Base-by-base conservation (phyloP, 2,113 vertebrate species). In the Chiloscyllium plagiosum region DNA sequence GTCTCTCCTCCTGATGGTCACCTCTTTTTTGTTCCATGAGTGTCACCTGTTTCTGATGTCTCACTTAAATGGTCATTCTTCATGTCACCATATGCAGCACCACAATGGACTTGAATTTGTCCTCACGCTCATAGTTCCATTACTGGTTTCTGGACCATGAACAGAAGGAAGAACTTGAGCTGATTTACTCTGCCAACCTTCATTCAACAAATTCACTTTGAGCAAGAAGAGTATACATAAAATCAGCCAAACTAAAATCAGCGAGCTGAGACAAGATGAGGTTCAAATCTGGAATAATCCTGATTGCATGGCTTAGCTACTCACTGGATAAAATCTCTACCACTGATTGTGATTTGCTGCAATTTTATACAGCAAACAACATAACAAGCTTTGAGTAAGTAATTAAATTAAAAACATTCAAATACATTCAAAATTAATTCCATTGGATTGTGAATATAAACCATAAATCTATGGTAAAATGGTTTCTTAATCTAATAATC, bases 401-500 rank as follows among this genome's bases (percentile, higher is more conserved):
- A 92, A 42, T 92, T n/a, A 65, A 66, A 12, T 66, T 68, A 61
- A n/a, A 92, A 92, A 61, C 33, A 61, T 65, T 29, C 56, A 65
- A 93, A 93, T 37, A 68, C n/a, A 66, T 37, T 37, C 19, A 56
- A 37, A 93, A 66, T 93, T 66, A 37, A 37, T 93, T 93, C 8
- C 33, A 20, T 19, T 66, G 15, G 33, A 61, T 22, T 93, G 66
- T 37, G 61, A 17, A 20, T 68, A 37, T 66, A 65, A 37, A 68
- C 89, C 61, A n/a, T 93, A 66, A 93, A 66, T 22, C 61, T 93
- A 42, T 37, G 61, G 15, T 90, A 61, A 17, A 29, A 26, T 61
- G 50, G 3, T 61, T 61, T 90, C 52, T 90, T 90, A 90, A 90
- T 90, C 87, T 68, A 93, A 93, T 83, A 47, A 83, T 83, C 37